These are phyloP conservation scores for Suillia variegata DNA, from an alignment of 2,888 invertebrate genomes.

Conservation along the genomic window DNA sequence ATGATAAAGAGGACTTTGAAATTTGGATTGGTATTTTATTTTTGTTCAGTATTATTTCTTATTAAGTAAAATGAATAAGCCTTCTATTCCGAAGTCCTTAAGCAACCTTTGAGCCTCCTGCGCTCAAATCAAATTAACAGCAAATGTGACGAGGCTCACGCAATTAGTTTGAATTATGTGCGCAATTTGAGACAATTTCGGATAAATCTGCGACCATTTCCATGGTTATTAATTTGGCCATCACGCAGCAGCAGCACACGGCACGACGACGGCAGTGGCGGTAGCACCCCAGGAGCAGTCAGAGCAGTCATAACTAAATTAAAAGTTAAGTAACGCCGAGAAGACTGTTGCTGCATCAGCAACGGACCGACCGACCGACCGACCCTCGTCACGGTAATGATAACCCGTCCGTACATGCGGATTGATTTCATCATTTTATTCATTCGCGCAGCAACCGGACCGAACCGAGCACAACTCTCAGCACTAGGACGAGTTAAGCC, in stretches of 20 bases:
- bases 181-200: constrained; percentile 46
- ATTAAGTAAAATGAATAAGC: not conserved
- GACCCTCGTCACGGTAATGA: constrained; percentile 22
- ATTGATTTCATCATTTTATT: constrained; percentile 14
- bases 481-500: too few species aligned
- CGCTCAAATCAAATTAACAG: constrained; percentile 32
- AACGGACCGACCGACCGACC: constrained; percentile 43
- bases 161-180: constrained; percentile 53
- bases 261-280: not conserved
- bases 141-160: constrained; percentile 31
- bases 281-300: not conserved
- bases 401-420: constrained; percentile 21
- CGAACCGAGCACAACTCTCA: too few species aligned
- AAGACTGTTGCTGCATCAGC: not conserved
- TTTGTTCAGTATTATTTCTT: too few species aligned
- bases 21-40: too few species aligned
- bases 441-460: constrained; percentile 10
- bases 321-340: constrained; percentile 15
- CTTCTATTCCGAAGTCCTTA: not conserved
- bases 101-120: not conserved
- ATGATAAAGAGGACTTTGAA: too few species aligned
- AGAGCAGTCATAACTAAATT: constrained; percentile 30
- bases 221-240: constrained; percentile 43
- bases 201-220: constrained; percentile 23
- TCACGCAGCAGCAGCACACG: constrained; percentile 20